These are phyloP conservation scores for Aspidapion aeneum DNA, from an alignment of 2,888 invertebrate species.

Conservation along the genomic window DNA sequence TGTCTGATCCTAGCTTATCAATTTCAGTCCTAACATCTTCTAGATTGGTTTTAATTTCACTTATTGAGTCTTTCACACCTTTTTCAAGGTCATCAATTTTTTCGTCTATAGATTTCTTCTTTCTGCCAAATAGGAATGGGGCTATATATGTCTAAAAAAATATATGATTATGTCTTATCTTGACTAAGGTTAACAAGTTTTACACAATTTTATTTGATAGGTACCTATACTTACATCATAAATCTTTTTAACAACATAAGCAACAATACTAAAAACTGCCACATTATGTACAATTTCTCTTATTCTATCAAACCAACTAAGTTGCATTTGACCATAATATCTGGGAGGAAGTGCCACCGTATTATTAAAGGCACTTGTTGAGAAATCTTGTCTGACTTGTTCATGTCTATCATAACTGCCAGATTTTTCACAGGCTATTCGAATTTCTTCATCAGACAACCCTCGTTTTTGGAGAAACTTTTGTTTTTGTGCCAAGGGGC, in stretches of 20 bases:
- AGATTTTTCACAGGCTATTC: conserved; percentile 68
- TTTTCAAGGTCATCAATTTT: conserved; percentile 65
- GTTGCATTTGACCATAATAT: conserved; percentile 37
- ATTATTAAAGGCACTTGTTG: conserved; percentile 27
- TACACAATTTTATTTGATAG: too few species aligned
- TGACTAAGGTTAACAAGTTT: too few species aligned
- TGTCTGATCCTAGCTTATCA: conserved; percentile 50
- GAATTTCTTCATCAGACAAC: conserved; percentile 70
- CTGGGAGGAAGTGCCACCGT: conserved; percentile 17
- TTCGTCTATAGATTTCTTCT: conserved; percentile 63
- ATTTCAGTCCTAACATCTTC: conserved; percentile 64
- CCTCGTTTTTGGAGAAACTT: conserved; percentile 76
- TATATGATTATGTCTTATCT: too few species aligned
- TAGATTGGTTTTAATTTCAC: conserved; percentile 62
- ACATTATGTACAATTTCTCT: conserved; percentile 69
- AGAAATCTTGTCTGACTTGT: conserved; percentile 26
- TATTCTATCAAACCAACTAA: conserved; percentile 51
- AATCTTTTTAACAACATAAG: conserved; percentile 75
- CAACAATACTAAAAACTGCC: conserved; percentile 71
- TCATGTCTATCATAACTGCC: conserved; percentile 44
- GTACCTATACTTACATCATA: conserved; percentile 68
- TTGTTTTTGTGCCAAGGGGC: conserved; percentile 74
- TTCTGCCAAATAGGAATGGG: conserved; percentile 64
- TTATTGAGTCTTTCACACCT: conserved; percentile 57
- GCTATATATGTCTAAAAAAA: conserved; percentile 58